These are phyloP conservation scores for Falco novaeseelandiae DNA, from an alignment of 2,797 vertebrate species.

Conservation along the genomic window DNA sequence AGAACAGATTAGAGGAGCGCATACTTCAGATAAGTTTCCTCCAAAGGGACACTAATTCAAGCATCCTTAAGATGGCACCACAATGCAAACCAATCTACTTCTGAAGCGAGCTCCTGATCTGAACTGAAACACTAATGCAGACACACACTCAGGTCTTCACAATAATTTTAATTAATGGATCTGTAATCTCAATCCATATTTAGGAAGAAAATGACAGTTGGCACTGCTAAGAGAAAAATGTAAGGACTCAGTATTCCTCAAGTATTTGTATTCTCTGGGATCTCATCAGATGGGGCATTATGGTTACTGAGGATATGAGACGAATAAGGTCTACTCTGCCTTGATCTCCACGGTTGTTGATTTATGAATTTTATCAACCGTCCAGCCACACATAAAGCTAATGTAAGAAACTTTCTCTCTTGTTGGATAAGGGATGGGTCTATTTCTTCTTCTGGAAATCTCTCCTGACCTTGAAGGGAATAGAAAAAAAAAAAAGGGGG, in stretches of 20 bases:
- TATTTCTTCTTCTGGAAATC: neutral
- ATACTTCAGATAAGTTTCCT: neutral
- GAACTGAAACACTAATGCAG: neutral
- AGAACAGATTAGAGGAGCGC: neutral
- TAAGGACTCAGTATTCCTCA: neutral
- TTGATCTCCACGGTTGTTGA: neutral
- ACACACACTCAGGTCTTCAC: neutral
- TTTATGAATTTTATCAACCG: neutral
- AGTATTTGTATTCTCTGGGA: neutral
- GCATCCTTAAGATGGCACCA: constrained; percentile 50
- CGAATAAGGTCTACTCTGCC: neutral
- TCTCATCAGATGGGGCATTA: neutral
- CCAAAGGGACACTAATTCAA: constrained; percentile 6
- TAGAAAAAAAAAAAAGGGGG: fast-evolving
- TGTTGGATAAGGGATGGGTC: neutral
- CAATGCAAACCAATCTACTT: constrained; percentile 2
- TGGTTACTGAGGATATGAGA: neutral
- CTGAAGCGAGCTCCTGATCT: neutral
- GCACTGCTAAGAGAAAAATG: neutral
- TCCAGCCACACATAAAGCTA: neutral
- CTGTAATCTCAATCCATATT: neutral
- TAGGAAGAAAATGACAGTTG: neutral
- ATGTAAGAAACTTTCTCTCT: neutral
- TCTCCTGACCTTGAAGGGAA: neutral
- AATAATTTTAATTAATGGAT: neutral